phyloP scores from a whole-genome alignment of 2,113 vertebrate species.

The Megaceryle maxima region DNA sequence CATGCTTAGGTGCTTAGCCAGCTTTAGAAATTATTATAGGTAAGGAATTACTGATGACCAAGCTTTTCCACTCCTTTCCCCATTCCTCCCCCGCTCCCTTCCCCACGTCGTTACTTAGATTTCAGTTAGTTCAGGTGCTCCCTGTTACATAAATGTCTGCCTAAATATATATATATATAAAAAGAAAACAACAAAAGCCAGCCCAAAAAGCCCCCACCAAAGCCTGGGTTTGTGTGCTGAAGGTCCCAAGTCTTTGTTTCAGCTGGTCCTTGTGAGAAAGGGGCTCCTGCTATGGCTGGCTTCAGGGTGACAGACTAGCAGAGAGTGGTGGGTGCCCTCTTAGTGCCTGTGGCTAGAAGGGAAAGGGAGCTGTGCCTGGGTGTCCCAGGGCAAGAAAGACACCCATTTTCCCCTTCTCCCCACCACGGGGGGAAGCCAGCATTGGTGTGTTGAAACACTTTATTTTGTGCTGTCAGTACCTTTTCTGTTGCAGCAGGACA shows the following conservation, averaged over 20 bases:
- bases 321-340: neutral
- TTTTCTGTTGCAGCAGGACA: neutral
- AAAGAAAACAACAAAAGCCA: neutral
- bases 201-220: accelerated
- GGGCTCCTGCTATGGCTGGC: accelerated
- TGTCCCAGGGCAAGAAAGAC: neutral
- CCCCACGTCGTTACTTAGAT: neutral
- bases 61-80: constrained; percentile 3
- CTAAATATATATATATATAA: neutral
- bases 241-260: neutral
- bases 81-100: neutral
- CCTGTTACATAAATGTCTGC: neutral
- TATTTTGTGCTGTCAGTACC: neutral
- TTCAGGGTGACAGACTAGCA: neutral
- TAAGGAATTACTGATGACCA: neutral
- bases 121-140: constrained; percentile 49
- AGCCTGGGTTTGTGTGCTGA: neutral
- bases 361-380: neutral
- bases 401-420: neutral
- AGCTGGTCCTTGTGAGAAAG: neutral
- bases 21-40: neutral
- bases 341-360: neutral
- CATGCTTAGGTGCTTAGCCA: neutral
- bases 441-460: neutral
- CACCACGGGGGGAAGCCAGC: neutral